phyloP scores from a whole-genome alignment of 2,113 vertebrate species.

The Channa maculata region DNA sequence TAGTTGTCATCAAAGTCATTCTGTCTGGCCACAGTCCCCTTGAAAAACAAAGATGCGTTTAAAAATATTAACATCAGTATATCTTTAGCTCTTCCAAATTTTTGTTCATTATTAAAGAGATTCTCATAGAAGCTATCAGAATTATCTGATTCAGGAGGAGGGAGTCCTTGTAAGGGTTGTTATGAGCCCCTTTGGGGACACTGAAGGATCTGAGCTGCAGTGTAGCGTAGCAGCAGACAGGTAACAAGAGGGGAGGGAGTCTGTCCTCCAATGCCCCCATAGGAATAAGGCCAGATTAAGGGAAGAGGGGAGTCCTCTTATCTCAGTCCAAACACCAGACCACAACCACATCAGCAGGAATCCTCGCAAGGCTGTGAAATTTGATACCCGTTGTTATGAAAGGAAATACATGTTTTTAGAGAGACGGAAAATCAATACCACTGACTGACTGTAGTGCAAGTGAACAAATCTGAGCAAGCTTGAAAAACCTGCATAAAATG shows the following conservation, averaged over 20 bases:
- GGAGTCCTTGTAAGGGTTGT: conserved; percentile 34
- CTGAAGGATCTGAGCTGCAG: conserved; percentile 41
- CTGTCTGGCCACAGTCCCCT: conserved; percentile 4
- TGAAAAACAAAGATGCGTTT: conserved; percentile 50
- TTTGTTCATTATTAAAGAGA: conserved; percentile 74
- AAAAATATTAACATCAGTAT: conserved; percentile 78
- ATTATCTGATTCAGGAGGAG: conserved; percentile 53
- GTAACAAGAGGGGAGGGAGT: conserved; percentile 55
- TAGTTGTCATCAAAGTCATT: conserved; percentile 53
- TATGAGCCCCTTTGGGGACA: conserved; percentile 14
- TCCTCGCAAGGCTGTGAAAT: conserved; percentile 65
- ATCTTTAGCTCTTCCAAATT: conserved; percentile 49
- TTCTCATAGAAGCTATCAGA: conserved; percentile 55
- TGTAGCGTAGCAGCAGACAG: conserved; percentile 46
- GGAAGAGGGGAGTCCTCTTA: conserved; percentile 40
- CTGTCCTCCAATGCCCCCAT: conserved; percentile 39
- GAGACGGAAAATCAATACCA: conserved; percentile 75
- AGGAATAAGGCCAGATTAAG: conserved; percentile 57
- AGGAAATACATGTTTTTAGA: conserved; percentile 75
- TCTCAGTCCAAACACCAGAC: conserved; percentile 57
- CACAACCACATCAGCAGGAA: conserved; percentile 67
- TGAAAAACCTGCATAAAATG: conserved; percentile 76
- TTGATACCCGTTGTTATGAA: conserved; percentile 63
- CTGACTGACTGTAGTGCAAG: conserved; percentile 73
- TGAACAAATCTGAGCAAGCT: conserved; percentile 73